Evolutionary conservation across 2,113 vertebrate species (phyloP), one percentile per base, ranked within the genome.

Genomic region (Callipepla californica): DNA sequence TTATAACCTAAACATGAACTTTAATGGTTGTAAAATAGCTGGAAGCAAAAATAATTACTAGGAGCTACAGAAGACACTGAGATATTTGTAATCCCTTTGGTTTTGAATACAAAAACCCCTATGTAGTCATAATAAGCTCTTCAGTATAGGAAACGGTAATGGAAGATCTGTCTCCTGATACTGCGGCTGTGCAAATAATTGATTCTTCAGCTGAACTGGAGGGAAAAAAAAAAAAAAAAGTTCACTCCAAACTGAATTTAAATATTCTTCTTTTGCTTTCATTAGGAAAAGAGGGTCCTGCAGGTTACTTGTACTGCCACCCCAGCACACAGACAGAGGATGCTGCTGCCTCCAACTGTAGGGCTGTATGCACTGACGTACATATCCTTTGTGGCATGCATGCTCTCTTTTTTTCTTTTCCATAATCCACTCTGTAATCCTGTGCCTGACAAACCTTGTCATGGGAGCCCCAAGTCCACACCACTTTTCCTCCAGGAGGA

Each of bases 1-100:
- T 36, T 94, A 68, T 85, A 95, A 94, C 81, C 81, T 85, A 94
- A 93, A 91, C 69, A 89, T 92, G 85, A 95, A 91, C 91, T 92
- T 93, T 80, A 93, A 90, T 85, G 51, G 42, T 25, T 80, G 67
- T 77, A 93, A 91, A 70, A 92, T 89, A 91, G 79, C 91, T 95
- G 75, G 76, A 94, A 96, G 91, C 50, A 87, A 94, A 94, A 93
- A 94, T 92, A 96, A 93, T 95, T 95, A 93, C 94, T 91, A 77
- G 70, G 50, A 80, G 72, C 69, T 74, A 80, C 26, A 80, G 72
- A 92, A 87, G 81, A 87, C 95, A 75, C 44, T 65, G 87, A 91
- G 79, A 83, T 93, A 94, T 92, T 93, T 93, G 61, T 92, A 95
- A 94, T 94, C 79, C 81, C 44, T 78, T 91, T 91, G 55, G 91